A percentile compares a stretch with the other conserved stretches of the same genome.
Conservation (phyloP, 2,888 invertebrate species). For the Trilocha varians region DNA sequence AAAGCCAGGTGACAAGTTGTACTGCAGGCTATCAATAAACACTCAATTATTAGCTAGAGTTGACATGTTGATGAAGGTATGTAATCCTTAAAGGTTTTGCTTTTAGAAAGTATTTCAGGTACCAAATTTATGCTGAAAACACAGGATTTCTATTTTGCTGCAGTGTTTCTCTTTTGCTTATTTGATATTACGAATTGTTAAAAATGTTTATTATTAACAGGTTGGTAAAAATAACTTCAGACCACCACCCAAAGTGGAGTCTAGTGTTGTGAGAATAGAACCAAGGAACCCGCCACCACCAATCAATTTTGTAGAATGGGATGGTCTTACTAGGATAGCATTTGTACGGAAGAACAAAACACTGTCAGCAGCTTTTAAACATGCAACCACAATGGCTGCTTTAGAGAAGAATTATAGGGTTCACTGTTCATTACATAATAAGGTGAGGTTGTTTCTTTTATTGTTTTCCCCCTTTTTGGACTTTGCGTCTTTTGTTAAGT, state of each 20-base stretch:
- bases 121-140: background rate
- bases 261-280: conserved; percentile 97
- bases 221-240: conserved; percentile 98
- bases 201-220: conserved; percentile 45
- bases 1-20: conserved; percentile 97
- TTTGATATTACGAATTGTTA: no score
- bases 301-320: conserved; percentile 98
- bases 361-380: conserved; percentile 90
- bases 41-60: conserved; percentile 96
- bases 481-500: no score
- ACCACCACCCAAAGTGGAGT: conserved; percentile 99
- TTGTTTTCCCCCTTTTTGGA: background rate
- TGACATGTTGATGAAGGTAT: conserved; percentile 95
- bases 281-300: conserved; percentile 97
- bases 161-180: no score
- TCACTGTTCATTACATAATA: conserved; percentile 90
- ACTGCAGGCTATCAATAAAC: conserved; percentile 96
- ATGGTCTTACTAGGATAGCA: conserved; percentile 94
- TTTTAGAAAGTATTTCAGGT: no score
- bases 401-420: conserved; percentile 93
- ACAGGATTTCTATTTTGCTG: no score
- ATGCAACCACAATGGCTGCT: conserved; percentile 84
- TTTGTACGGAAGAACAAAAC: conserved; percentile 98
- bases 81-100: background rate
- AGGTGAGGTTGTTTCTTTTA: conserved; percentile 28